Conservation (phyloP, 2,888 invertebrate species). For the Watsonalla binaria region DNA sequence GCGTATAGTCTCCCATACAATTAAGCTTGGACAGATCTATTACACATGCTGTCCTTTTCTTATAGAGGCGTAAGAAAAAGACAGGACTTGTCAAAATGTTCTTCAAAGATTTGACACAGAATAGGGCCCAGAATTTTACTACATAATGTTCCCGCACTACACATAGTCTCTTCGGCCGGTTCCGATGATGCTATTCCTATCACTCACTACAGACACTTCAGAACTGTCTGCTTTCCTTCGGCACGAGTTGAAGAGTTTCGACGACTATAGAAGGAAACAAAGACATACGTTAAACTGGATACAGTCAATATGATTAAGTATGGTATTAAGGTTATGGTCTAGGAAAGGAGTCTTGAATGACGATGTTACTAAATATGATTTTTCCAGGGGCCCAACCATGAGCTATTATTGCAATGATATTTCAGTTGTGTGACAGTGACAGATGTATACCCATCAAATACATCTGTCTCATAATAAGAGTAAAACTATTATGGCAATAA, state of each 20-base stretch:
- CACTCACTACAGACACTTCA: constrained; percentile 68
- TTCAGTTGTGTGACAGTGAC: too few relatives aligned
- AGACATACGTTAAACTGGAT: constrained; percentile 6
- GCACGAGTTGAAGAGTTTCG: constrained; percentile 55
- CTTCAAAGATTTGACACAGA: neutral
- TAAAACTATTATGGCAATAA: too few relatives aligned
- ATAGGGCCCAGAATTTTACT: neutral
- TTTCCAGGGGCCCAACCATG: too few relatives aligned
- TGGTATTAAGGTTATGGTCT: neutral
- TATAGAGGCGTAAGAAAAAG: neutral
- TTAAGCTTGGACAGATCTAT: neutral
- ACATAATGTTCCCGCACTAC: constrained; percentile 32
- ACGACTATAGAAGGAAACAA: constrained; percentile 42
- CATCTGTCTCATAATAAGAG: too few relatives aligned
- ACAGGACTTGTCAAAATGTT: neutral
- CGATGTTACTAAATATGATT: too few relatives aligned
- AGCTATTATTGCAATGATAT: too few relatives aligned
- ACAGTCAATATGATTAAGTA: neutral
- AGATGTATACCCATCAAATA: too few relatives aligned
- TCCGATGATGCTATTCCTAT: constrained; percentile 63
- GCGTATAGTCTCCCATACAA: neutral
- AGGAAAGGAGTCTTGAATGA: too few relatives aligned
- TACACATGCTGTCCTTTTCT: neutral
- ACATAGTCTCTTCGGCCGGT: constrained; percentile 64
- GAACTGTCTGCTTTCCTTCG: constrained; percentile 63